phyloP scores from a whole-genome alignment of 2,797 vertebrate species.

The Microctenopoma steveboyesi region DNA sequence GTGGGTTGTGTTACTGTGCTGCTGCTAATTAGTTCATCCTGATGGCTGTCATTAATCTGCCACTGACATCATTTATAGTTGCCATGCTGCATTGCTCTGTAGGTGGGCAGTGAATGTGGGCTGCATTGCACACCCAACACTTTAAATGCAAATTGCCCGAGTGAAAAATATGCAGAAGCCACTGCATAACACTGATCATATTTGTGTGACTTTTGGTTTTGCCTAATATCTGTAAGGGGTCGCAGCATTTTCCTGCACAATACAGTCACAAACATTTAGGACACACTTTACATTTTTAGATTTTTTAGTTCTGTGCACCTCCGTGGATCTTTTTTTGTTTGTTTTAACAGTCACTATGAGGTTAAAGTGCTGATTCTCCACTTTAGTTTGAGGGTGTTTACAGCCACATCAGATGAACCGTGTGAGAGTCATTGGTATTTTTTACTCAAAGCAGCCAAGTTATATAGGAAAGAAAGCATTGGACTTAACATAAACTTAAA shows the following conservation, averaged over 20 bases:
- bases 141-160: slow-evolving; percentile 67
- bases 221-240: slow-evolving; percentile 22
- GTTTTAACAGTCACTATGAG: slow-evolving; percentile 27
- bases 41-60: slow-evolving; percentile 73
- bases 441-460: background rate
- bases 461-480: background rate
- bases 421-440: background rate
- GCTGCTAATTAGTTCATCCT: slow-evolving; percentile 74
- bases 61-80: slow-evolving; percentile 63
- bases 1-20: slow-evolving; percentile 51
- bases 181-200: slow-evolving; percentile 39
- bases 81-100: slow-evolving; percentile 48
- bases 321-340: slow-evolving; percentile 17
- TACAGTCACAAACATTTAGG: slow-evolving; percentile 24
- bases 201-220: slow-evolving; percentile 35
- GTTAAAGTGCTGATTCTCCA: slow-evolving; percentile 37
- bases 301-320: slow-evolving; percentile 20
- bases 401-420: slow-evolving; percentile 20
- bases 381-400: slow-evolving; percentile 29
- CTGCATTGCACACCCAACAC: slow-evolving; percentile 40
- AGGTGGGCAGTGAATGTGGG: slow-evolving; percentile 34
- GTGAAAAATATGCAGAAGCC: slow-evolving; percentile 45
- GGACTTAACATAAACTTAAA: slow-evolving; percentile 16
- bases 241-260: slow-evolving; percentile 32
- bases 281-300: slow-evolving; percentile 30